Conservation (phyloP, 2,113 vertebrate species). For the Psettodes erumei region DNA sequence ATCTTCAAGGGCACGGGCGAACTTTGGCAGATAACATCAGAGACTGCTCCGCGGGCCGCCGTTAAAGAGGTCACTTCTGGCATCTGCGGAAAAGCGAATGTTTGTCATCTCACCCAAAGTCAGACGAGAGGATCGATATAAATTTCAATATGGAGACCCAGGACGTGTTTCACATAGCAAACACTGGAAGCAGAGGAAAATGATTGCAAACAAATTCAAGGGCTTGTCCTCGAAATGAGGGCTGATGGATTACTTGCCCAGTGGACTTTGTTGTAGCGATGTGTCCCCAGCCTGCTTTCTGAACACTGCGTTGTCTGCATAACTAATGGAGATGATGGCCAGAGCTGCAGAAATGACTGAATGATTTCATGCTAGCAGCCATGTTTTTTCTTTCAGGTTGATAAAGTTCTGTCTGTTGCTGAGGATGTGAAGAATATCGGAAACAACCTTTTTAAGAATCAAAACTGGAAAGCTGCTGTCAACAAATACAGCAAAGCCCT, state of each 20-base stretch:
- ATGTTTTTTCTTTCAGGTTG: conserved; percentile 77
- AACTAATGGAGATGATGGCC: neutral
- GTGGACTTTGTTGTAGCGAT: too few relatives aligned
- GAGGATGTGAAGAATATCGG: conserved; percentile 96
- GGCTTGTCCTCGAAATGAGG: neutral
- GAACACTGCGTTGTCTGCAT: neutral
- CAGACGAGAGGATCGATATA: conserved; percentile 18
- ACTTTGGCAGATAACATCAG: conserved; percentile 30
- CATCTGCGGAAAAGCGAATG: conserved; percentile 1
- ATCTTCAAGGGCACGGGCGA: conserved; percentile 21
- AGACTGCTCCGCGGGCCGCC: neutral
- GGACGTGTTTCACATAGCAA: neutral
- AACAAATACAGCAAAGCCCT: conserved; percentile 95
- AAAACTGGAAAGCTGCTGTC: conserved; percentile 91
- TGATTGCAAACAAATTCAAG: neutral
- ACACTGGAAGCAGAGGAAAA: neutral
- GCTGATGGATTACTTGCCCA: neutral
- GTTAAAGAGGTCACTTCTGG: neutral
- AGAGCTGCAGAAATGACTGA: neutral
- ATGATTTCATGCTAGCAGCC: neutral
- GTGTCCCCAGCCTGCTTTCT: neutral
- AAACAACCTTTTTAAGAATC: conserved; percentile 94
- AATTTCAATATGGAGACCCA: conserved; percentile 1
- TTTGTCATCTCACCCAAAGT: conserved; percentile 4
- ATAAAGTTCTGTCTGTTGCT: conserved; percentile 88